phyloP scores from a whole-genome alignment of 2,888 invertebrate genomes.

The Platycheirus albimanus region DNA sequence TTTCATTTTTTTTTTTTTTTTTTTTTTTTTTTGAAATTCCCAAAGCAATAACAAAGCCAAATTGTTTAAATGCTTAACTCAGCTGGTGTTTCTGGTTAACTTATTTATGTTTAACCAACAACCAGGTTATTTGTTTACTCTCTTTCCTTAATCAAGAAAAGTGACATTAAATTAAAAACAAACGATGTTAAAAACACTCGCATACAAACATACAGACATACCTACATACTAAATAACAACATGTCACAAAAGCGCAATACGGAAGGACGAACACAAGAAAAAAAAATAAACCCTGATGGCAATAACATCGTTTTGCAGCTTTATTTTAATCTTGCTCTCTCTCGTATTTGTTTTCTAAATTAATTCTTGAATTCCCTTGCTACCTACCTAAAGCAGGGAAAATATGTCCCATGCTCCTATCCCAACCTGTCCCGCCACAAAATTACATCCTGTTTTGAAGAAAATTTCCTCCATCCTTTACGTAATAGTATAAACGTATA shows the following conservation, averaged over 20 bases:
- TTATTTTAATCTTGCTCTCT: slow-evolving; percentile 51
- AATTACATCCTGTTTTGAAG: slow-evolving; percentile 44
- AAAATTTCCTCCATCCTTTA: slow-evolving; percentile 26
- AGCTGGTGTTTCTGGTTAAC: neutral
- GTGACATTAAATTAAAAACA: slow-evolving; percentile 34
- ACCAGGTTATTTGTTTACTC: slow-evolving; percentile 4
- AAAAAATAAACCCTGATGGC: slow-evolving; percentile 36
- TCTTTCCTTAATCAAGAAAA: slow-evolving; percentile 37
- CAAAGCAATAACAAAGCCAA: neutral
- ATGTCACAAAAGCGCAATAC: no score
- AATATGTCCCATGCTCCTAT: neutral
- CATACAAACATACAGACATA: neutral
- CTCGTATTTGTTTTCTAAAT: slow-evolving; percentile 62
- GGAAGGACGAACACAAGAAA: neutral
- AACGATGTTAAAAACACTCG: neutral
- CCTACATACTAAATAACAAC: neutral
- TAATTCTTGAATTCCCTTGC: slow-evolving; percentile 46
- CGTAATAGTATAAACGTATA: no score
- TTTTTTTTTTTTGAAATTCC: neutral
- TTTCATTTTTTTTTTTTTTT: no score
- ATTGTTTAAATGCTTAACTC: neutral
- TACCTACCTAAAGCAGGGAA: neutral
- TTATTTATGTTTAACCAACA: slow-evolving; percentile 32
- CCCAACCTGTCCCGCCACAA: slow-evolving; percentile 20
- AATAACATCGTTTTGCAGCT: slow-evolving; percentile 52